These are phyloP conservation scores for Cydia amplana DNA, from an alignment of 1,140 invertebrate species.

Conservation along the genomic window DNA sequence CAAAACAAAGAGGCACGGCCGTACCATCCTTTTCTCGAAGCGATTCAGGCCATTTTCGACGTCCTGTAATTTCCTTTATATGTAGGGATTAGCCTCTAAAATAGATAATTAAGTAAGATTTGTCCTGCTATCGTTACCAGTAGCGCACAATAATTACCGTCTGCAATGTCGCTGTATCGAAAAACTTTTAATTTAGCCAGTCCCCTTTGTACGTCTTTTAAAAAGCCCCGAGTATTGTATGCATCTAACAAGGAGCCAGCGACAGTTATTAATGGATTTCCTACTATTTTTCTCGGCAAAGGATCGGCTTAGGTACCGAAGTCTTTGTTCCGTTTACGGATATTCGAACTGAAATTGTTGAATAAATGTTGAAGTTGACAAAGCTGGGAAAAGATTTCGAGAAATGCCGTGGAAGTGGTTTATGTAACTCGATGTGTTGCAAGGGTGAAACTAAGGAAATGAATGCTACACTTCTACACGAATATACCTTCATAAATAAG, in stretches of 20 bases:
- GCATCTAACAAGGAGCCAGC: conserved; percentile 77
- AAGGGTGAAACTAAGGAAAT: not conserved
- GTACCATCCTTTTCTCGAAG: too few relatives aligned
- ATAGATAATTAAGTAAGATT: not conserved
- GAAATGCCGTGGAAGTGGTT: conserved; percentile 18
- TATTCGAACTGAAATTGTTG: conserved; percentile 33
- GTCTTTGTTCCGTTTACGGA: conserved; percentile 58
- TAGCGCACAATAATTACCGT: conserved; percentile 71
- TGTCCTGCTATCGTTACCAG: conserved; percentile 42
- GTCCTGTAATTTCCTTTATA: too few relatives aligned
- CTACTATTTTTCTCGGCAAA: conserved; percentile 77
- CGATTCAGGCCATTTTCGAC: too few relatives aligned
- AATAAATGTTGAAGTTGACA: conserved; percentile 33
- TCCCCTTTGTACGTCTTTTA: conserved; percentile 76
- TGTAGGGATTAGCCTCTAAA: too few relatives aligned
- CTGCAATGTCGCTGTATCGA: conserved; percentile 76
- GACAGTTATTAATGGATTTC: conserved; percentile 78
- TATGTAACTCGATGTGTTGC: not conserved
- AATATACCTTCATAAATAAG: too few relatives aligned
- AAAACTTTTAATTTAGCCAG: conserved; percentile 80
- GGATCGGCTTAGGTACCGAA: conserved; percentile 70
- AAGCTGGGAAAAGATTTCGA: conserved; percentile 29
- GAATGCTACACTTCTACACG: not conserved
- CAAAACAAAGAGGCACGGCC: too few relatives aligned
- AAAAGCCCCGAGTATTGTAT: conserved; percentile 78